These are phyloP conservation scores for Anhinga rufa DNA, from an alignment of 2,113 vertebrate species.

Conservation along the genomic window DNA sequence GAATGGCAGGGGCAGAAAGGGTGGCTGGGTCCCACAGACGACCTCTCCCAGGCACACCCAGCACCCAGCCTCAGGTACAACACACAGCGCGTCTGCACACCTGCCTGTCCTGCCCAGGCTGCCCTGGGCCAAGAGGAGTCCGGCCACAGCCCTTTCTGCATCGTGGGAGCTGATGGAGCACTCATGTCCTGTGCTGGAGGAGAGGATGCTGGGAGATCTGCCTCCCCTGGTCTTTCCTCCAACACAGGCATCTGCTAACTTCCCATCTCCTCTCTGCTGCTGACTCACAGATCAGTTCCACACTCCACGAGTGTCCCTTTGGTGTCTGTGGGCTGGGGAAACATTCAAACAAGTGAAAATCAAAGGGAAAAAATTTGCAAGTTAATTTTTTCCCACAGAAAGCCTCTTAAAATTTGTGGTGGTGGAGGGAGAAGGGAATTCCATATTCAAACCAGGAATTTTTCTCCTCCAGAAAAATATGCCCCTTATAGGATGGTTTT, in stretches of 20 bases:
- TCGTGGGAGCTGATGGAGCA: background rate
- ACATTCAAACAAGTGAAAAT: background rate
- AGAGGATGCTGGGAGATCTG: background rate
- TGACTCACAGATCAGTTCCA: background rate
- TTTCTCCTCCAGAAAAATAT: background rate
- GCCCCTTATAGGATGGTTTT: background rate
- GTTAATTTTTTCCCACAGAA: background rate
- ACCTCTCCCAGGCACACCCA: background rate
- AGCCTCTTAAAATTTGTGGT: background rate
- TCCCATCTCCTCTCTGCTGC: background rate
- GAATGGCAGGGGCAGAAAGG: background rate
- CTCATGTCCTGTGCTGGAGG: background rate
- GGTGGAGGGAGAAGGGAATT: background rate
- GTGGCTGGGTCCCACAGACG: background rate
- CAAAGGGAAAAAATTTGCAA: background rate
- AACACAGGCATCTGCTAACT: background rate
- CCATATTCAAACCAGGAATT: background rate
- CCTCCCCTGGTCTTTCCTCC: background rate
- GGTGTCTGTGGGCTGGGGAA: background rate
- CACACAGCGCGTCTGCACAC: background rate
- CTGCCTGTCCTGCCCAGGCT: background rate
- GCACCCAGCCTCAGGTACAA: background rate
- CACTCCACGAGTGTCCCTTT: background rate
- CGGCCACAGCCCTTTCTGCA: background rate
- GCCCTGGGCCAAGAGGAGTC: background rate